A percentile compares a stretch with the other conserved stretches of the same genome.
These are phyloP conservation scores for Drosophila ustulata DNA, from an alignment of 2,888 invertebrate species.

Conservation along the genomic window DNA sequence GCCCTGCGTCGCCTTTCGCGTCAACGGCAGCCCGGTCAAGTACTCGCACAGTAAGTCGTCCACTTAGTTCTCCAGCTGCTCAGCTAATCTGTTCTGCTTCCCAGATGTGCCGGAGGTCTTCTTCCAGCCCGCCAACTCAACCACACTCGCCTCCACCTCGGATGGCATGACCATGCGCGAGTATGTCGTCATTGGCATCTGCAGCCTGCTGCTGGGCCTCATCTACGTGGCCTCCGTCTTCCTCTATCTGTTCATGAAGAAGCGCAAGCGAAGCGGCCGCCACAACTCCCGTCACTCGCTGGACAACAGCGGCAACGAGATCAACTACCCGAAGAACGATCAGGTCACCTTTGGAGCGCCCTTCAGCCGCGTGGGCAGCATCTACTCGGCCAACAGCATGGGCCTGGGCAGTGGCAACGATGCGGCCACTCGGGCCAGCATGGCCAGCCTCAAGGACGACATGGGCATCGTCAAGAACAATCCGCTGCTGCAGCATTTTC, in stretches of 20 bases:
- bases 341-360: slow-evolving; percentile 84
- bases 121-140: slow-evolving; percentile 87
- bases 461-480: slow-evolving; percentile 92
- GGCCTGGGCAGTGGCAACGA: slow-evolving; percentile 72
- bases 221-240: slow-evolving; percentile 95
- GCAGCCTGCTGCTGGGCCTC: slow-evolving; percentile 93
- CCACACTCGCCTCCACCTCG: slow-evolving; percentile 86
- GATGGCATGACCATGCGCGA: slow-evolving; percentile 90
- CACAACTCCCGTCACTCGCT: slow-evolving; percentile 81
- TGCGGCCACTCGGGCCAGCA: slow-evolving; percentile 71
- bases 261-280: slow-evolving; percentile 85
- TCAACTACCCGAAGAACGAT: slow-evolving; percentile 85
- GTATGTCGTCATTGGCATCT: slow-evolving; percentile 93
- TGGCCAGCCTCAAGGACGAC: slow-evolving; percentile 86
- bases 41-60: slow-evolving; percentile 87
- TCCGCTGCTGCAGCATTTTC: slow-evolving; percentile 89
- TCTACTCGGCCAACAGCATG: slow-evolving; percentile 82
- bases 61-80: not conserved
- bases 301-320: slow-evolving; percentile 84
- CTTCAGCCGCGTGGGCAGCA: slow-evolving; percentile 83
- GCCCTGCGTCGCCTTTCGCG: slow-evolving; percentile 94
- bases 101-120: slow-evolving; percentile 92
- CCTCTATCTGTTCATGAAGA: slow-evolving; percentile 91
- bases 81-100: too few species aligned
- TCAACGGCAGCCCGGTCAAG: slow-evolving; percentile 92